These are phyloP conservation scores for Chelonus formosanus DNA, from an alignment of 2,888 invertebrate species.

Conservation along the genomic window DNA sequence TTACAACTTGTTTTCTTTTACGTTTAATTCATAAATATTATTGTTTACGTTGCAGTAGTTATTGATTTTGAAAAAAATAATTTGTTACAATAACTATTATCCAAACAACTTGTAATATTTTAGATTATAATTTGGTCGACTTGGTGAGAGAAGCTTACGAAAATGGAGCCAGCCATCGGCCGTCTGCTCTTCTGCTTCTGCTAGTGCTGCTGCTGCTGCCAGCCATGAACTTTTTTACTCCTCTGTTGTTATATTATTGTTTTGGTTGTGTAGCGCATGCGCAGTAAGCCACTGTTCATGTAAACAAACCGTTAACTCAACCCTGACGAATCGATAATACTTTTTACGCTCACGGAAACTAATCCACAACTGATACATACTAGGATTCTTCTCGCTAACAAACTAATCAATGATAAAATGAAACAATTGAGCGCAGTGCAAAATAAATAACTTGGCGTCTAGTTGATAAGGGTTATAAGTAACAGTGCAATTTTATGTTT, in stretches of 20 bases:
- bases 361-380: neutral
- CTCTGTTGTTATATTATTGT: conserved; percentile 61
- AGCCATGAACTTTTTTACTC: conserved; percentile 52
- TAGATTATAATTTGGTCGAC: neutral
- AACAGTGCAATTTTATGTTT: too few species aligned
- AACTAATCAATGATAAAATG: too few species aligned
- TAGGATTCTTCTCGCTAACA: neutral
- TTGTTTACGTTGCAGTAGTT: too few species aligned
- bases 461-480: too few species aligned
- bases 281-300: conserved; percentile 49
- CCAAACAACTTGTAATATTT: too few species aligned
- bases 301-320: conserved; percentile 64
- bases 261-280: conserved; percentile 61
- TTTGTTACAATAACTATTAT: too few species aligned
- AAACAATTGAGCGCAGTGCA: too few species aligned
- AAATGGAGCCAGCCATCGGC: conserved; percentile 19
- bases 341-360: conserved; percentile 38
- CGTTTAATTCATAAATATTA: too few species aligned
- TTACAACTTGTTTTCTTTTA: too few species aligned
- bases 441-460: too few species aligned
- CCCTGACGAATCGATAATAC: conserved; percentile 61
- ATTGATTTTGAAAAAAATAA: too few species aligned
- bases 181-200: conserved; percentile 18
- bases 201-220: conserved; percentile 37
- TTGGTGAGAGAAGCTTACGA: neutral